Conservation (phyloP, 2,113 vertebrate species). For the Naja naja region DNA sequence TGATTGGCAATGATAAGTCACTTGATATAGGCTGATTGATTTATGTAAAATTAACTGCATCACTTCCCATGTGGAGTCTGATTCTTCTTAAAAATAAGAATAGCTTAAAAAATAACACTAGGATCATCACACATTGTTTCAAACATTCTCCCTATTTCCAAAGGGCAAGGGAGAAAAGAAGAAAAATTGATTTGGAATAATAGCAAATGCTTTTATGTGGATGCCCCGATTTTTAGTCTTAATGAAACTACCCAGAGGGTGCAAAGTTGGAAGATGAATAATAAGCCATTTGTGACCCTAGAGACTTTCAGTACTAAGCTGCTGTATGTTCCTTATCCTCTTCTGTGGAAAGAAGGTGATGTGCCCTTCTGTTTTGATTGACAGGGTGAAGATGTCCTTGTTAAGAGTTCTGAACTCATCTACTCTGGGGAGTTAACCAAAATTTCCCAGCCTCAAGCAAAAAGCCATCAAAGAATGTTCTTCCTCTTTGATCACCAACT, state of each 20-base stretch:
- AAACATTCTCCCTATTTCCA: not conserved
- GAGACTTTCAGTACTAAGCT: not conserved
- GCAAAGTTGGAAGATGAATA: not conserved
- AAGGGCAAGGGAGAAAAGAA: not conserved
- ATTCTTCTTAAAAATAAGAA: not conserved
- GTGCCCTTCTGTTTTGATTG: conserved; percentile 35
- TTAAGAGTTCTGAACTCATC: conserved; percentile 92
- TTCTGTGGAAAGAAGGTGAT: not conserved
- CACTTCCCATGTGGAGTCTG: not conserved
- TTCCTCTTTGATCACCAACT: conserved; percentile 97
- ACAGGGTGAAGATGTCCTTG: conserved; percentile 91
- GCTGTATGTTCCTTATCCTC: rapidly evolving
- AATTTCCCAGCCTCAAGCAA: conserved; percentile 87
- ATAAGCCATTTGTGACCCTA: not conserved
- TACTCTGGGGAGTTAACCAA: conserved; percentile 91
- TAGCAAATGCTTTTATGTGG: not conserved
- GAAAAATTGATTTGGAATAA: not conserved
- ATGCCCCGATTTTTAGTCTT: not conserved
- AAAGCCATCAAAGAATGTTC: conserved; percentile 93
- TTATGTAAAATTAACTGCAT: not conserved
- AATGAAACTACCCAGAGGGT: not conserved
- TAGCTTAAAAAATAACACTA: not conserved
- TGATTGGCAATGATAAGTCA: not conserved
- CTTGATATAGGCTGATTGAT: not conserved
- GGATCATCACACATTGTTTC: not conserved